Percentiles rank a stretch among this genome's conserved stretches.
Evolutionary conservation across 2,888 invertebrate genomes (phyloP).

Genomic region (Spisula solida): DNA sequence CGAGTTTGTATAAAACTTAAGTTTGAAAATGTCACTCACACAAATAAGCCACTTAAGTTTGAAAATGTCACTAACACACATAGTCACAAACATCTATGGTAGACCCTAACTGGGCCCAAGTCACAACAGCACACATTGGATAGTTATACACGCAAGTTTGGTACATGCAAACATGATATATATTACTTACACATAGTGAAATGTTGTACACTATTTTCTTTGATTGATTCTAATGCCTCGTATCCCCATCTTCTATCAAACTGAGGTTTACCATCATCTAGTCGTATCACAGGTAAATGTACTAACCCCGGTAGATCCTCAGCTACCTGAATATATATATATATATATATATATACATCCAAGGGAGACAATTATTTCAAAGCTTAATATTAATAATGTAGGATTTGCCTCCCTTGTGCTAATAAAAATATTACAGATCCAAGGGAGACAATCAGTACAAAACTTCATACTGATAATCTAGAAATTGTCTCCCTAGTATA

Average conservation of each 20-base stretch:
- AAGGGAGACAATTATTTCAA: slow-evolving; percentile 14
- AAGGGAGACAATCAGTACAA: neutral
- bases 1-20: too few species aligned
- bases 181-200: slow-evolving; percentile 38
- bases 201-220: slow-evolving; percentile 80
- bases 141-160: too few species aligned
- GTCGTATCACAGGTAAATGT: slow-evolving; percentile 87
- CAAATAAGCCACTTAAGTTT: too few species aligned
- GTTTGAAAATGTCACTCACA: too few species aligned
- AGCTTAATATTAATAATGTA: neutral
- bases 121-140: too few species aligned
- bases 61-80: too few species aligned
- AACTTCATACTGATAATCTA: neutral
- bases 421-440: neutral
- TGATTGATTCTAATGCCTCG: slow-evolving; percentile 88
- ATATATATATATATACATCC: too few species aligned
- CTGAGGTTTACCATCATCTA: slow-evolving; percentile 91
- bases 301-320: slow-evolving; percentile 71
- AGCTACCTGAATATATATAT: slow-evolving; percentile 68
- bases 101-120: too few species aligned
- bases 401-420: neutral
- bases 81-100: too few species aligned
- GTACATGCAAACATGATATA: neutral
- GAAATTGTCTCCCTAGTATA: too few species aligned
- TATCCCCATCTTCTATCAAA: slow-evolving; percentile 91